phyloP scores from a whole-genome alignment of 1,140 invertebrate genomes.

The Cotesia chilonis region DNA sequence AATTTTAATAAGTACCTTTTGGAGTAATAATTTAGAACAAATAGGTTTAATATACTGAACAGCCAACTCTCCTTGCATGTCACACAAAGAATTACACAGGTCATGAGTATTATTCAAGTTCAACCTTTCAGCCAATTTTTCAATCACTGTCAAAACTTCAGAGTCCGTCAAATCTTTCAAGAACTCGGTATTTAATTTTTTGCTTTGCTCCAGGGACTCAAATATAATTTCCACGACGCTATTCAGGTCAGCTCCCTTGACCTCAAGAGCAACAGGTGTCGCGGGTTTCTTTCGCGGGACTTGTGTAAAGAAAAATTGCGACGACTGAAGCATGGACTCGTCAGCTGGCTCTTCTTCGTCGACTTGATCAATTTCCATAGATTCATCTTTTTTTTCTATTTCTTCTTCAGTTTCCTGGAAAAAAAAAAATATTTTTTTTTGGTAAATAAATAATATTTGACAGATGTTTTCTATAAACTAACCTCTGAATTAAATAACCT shows the following conservation, averaged over 20 bases:
- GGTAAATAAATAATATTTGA: neutral
- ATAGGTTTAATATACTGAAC: slow-evolving; percentile 42
- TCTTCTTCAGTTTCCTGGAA: too few species aligned
- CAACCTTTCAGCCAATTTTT: slow-evolving; percentile 43
- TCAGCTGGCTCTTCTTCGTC: too few species aligned
- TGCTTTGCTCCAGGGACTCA: slow-evolving; percentile 33
- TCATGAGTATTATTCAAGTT: slow-evolving; percentile 45
- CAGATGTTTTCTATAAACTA: slow-evolving; percentile 11
- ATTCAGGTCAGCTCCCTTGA: neutral
- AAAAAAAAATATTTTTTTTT: too few species aligned
- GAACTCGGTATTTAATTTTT: slow-evolving; percentile 32
- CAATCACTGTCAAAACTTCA: slow-evolving; percentile 38
- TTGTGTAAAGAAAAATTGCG: slow-evolving; percentile 38
- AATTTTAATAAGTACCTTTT: slow-evolving; percentile 41
- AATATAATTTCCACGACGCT: slow-evolving; percentile 29
- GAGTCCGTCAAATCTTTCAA: slow-evolving; percentile 42
- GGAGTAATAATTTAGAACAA: slow-evolving; percentile 44
- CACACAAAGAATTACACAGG: slow-evolving; percentile 45
- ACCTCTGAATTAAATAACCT: slow-evolving; percentile 17
- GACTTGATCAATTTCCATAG: too few species aligned
- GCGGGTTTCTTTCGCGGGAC: neutral
- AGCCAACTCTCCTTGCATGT: slow-evolving; percentile 40
- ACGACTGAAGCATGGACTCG: neutral
- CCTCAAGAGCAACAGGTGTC: neutral
- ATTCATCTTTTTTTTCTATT: too few species aligned